A percentile compares a stretch with the other conserved stretches of the same genome.
Evolutionary conservation across 2,113 vertebrate species (phyloP).

Genomic region (Colius striatus): DNA sequence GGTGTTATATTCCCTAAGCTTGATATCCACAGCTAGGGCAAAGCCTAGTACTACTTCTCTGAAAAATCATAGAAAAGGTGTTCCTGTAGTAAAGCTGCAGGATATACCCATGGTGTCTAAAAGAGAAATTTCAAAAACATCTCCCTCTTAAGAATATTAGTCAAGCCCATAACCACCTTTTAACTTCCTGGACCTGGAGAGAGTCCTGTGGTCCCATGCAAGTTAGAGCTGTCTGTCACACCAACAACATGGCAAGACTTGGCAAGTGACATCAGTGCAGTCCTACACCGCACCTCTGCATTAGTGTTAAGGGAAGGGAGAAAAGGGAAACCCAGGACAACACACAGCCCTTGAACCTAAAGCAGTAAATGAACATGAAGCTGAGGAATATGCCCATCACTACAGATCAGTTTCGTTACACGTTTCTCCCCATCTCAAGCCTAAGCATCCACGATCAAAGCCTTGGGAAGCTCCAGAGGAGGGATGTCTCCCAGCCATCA

Average conservation of each 20-base stretch:
- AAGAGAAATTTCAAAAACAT: rapidly evolving
- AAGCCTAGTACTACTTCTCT: neutral
- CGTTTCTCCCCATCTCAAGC: neutral
- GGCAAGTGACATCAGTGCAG: neutral
- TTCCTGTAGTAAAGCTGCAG: neutral
- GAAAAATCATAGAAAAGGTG: neutral
- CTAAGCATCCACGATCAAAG: neutral
- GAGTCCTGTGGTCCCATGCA: neutral
- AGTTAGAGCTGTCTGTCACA: neutral
- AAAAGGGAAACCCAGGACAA: neutral
- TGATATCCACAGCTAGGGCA: neutral
- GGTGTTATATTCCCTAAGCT: neutral
- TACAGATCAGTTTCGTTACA: neutral
- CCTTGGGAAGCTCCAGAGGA: neutral
- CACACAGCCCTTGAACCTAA: neutral
- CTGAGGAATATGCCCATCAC: neutral
- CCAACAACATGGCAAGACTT: neutral
- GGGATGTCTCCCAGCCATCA: neutral
- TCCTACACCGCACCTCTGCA: neutral
- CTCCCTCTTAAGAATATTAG: neutral
- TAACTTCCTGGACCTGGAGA: neutral
- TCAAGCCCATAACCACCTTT: neutral
- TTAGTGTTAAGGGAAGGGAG: neutral
- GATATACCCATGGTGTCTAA: no score
- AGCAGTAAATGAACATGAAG: neutral